Evolutionary conservation across 1,140 invertebrate species (phyloP).

Genomic region (Drosophila ohnishii): DNA sequence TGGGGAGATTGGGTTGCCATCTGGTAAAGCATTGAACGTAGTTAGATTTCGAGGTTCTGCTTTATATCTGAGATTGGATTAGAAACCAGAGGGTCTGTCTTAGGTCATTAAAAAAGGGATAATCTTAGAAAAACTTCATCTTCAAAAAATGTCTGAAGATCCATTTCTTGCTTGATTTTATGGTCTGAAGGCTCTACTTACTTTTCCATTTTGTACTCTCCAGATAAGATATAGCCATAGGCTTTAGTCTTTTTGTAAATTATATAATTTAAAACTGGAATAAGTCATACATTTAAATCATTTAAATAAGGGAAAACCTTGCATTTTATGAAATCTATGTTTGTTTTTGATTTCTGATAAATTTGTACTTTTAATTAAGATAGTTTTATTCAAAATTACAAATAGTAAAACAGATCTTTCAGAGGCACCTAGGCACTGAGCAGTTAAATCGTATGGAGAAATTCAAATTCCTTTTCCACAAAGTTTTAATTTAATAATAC

Average conservation of each 20-base stretch:
- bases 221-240: not conserved
- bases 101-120: not conserved
- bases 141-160: not conserved
- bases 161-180: not conserved
- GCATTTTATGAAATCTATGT: not conserved
- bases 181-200: not conserved
- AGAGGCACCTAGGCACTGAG: too few species aligned
- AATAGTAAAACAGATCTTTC: not conserved
- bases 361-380: not conserved
- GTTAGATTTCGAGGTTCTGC: not conserved
- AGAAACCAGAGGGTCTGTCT: not conserved
- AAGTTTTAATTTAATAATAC: too few species aligned
- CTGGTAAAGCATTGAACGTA: too few species aligned
- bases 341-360: not conserved
- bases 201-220: slow-evolving; percentile 1
- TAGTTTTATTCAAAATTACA: not conserved
- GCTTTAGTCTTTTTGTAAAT: too few species aligned
- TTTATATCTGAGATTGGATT: not conserved
- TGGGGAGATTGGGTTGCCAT: not conserved
- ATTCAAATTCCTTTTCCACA: not conserved
- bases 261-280: not conserved
- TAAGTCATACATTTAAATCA: not conserved
- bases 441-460: not conserved
- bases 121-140: not conserved
- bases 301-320: too few species aligned